A percentile compares a stretch with the other conserved stretches of the same genome.
Evolutionary conservation across 2,888 invertebrate genomes (phyloP).

Genomic region (Thecophora atra): DNA sequence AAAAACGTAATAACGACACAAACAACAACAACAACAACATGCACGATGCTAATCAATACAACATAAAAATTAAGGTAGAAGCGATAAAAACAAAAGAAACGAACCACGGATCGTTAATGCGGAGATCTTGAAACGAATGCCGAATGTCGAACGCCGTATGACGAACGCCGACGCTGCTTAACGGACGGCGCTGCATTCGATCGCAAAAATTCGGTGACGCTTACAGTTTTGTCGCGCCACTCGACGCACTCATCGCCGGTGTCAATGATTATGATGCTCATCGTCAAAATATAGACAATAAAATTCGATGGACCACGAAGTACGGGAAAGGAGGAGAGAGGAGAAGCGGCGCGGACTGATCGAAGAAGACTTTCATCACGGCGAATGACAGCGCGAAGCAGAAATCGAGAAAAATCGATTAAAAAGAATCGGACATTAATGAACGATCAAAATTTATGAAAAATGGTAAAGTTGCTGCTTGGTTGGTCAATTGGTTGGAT

Average conservation of each 20-base stretch:
- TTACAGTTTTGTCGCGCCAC: conserved; percentile 46
- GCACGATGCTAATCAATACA: conserved; percentile 16
- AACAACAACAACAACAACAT: conserved; percentile 17
- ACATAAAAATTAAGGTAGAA: conserved; percentile 22
- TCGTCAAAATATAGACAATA: conserved; percentile 39
- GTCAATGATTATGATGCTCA: conserved; percentile 33
- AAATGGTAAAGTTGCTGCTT: conserved; percentile 49
- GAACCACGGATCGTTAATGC: conserved; percentile 27
- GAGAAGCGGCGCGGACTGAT: conserved; percentile 4
- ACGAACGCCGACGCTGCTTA: neutral
- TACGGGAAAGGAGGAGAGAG: neutral
- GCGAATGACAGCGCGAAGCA: conserved; percentile 33
- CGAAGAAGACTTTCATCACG: neutral
- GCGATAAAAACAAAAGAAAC: conserved; percentile 28
- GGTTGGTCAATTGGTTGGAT: conserved; percentile 19
- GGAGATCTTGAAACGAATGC: conserved; percentile 27
- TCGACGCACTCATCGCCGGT: conserved; percentile 27
- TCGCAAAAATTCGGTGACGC: conserved; percentile 50
- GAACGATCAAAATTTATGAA: conserved; percentile 59
- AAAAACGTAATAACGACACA: neutral
- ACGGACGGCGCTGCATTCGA: neutral
- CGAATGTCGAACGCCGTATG: conserved; percentile 12
- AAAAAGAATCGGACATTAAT: conserved; percentile 62
- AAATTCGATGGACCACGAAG: conserved; percentile 32
- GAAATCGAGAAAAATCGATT: conserved; percentile 45